A percentile compares a stretch with the other conserved stretches of the same genome.
These are phyloP conservation scores for Chaetoderma sp. DNA, from an alignment of 2,888 invertebrate genomes.

Conservation along the genomic window DNA sequence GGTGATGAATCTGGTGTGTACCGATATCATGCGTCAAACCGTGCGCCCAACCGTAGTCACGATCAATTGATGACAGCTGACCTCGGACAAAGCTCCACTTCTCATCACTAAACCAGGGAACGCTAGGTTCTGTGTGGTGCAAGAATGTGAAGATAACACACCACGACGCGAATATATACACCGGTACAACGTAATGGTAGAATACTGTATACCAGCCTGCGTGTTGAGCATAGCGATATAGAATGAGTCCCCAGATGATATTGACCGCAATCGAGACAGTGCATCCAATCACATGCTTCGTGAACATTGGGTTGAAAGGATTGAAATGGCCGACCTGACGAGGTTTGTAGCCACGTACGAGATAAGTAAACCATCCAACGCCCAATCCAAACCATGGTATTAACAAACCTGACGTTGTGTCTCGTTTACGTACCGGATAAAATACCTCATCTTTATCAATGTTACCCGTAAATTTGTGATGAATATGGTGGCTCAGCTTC, in stretches of 20 bases:
- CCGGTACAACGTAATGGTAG: constrained; percentile 55
- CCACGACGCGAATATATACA: constrained; percentile 59
- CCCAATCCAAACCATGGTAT: constrained; percentile 46
- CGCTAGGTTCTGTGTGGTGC: constrained; percentile 62
- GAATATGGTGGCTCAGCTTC: constrained; percentile 61
- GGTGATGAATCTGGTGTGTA: constrained; percentile 65
- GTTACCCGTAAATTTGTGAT: constrained; percentile 64
- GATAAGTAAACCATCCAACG: constrained; percentile 60
- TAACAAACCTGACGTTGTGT: constrained; percentile 31
- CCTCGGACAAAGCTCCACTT: constrained; percentile 65
- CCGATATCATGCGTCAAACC: constrained; percentile 62
- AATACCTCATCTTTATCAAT: constrained; percentile 65
- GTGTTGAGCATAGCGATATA: constrained; percentile 41
- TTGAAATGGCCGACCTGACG: constrained; percentile 53
- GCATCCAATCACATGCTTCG: constrained; percentile 45
- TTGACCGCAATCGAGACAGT: constrained; percentile 41
- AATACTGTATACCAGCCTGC: constrained; percentile 45
- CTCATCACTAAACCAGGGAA: constrained; percentile 62
- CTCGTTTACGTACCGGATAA: constrained; percentile 53
- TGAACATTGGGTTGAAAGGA: constrained; percentile 46
- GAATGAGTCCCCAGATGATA: constrained; percentile 39
- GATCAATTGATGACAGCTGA: constrained; percentile 64
- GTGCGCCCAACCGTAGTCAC: constrained; percentile 64
- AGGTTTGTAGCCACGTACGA: constrained; percentile 57
- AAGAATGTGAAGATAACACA: constrained; percentile 63